Evolutionary conservation across 2,888 invertebrate genomes (phyloP), one percentile per base, ranked within the genome.

Genomic region (Villa cingulata): DNA sequence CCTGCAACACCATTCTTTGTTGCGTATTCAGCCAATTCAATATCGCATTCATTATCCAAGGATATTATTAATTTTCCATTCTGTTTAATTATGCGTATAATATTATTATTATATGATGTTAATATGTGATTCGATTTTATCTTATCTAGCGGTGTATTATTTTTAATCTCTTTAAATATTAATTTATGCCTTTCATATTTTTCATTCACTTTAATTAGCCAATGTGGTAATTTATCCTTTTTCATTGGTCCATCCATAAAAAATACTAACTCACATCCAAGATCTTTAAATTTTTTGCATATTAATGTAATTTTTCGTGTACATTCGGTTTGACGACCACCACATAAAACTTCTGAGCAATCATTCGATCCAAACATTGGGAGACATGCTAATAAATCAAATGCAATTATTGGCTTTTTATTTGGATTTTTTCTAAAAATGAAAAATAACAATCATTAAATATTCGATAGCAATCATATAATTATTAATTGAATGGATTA

Each of bases 161-260:
- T 39, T 36, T 27, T 45, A 20, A 52, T 37, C 15, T 10, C 27
- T n/a, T 46, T 36, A 43, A 52, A 52, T 12, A 48, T 1, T 34
- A 29, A 10, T 41, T 45, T 37, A 34, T 47, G 40, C 10, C 1
- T 14, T 37, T 43, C 38, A 43, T 52, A 50, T 36, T 49, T 45
- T 9, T 10, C 4, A 36, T 50, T 50, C 5, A 19, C 38, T 37
- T 37, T 23, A 18, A 45, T n/a, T 12, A 44, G 29, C 42, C 45
- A 49, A 34, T 32, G 29, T 1, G 47, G 43, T 23, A 48, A 23
- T 49, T 52, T 52, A n/a, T 23, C 12, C 27, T 20, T 16, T 47
- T 52, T 52, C 10, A 52, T 37, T 42, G 50, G 50, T 12, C 52
- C 52, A 37, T 52, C 52, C 17, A 48, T 14, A 34, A 52, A 52